Evolutionary conservation across 2,113 vertebrate genomes (phyloP).

Genomic region (Fulmarus glacialis): DNA sequence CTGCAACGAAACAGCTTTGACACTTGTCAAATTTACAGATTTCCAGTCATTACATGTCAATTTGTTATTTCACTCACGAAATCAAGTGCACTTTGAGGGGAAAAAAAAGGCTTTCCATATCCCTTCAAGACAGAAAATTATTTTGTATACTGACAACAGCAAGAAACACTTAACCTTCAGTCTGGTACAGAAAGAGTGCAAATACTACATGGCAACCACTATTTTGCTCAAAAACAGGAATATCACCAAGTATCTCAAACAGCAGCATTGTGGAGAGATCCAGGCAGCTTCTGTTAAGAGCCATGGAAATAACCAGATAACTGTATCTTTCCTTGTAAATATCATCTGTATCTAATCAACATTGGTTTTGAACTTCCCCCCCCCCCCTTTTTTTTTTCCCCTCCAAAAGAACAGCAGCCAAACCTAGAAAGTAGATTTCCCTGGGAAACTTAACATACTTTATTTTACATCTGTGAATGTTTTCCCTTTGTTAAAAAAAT

Average conservation of each 20-base stretch:
- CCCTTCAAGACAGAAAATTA: neutral
- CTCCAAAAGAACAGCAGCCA: neutral
- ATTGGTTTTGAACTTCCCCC: neutral
- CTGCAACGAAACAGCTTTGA: neutral
- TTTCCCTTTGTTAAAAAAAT: neutral
- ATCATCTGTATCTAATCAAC: neutral
- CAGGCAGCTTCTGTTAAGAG: neutral
- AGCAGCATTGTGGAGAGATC: neutral
- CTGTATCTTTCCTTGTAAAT: neutral
- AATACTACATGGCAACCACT: neutral
- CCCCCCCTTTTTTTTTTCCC: neutral
- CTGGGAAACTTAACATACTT: neutral
- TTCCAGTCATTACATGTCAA: neutral
- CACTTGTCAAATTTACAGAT: neutral
- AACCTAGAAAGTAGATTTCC: neutral
- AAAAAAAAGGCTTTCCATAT: neutral
- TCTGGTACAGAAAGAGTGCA: neutral
- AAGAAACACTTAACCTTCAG: neutral
- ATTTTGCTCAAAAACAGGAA: neutral
- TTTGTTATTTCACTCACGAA: neutral
- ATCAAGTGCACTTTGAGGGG: accelerated
- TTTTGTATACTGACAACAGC: neutral
- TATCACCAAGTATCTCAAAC: neutral
- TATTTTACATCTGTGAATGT: neutral
- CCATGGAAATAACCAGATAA: neutral